Evolutionary conservation across 2,113 vertebrate species (phyloP).

Genomic region (Baryphthengus martii): DNA sequence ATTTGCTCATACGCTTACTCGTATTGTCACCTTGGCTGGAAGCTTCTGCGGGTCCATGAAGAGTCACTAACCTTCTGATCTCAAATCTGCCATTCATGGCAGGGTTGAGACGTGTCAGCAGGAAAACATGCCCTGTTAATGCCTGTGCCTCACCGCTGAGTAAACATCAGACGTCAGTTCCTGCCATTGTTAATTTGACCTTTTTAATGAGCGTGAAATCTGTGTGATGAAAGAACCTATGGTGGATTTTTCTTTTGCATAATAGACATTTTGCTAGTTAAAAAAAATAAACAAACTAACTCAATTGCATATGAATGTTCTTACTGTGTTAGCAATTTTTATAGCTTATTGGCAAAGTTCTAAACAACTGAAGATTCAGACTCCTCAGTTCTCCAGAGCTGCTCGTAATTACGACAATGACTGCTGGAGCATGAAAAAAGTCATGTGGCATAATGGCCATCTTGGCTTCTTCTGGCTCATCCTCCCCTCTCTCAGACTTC

Average conservation of each 20-base stretch:
- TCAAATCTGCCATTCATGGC: neutral
- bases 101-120: neutral
- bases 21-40: neutral
- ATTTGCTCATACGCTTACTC: neutral
- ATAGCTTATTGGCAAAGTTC: neutral
- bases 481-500: constrained; percentile 24
- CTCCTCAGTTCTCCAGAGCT: constrained; percentile 25
- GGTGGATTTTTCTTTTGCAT: neutral
- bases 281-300: neutral
- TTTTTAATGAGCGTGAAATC: neutral
- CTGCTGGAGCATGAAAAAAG: constrained; percentile 39
- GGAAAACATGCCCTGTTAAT: neutral
- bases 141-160: neutral
- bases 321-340: constrained; percentile 25
- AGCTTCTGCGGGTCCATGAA: neutral
- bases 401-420: constrained; percentile 28
- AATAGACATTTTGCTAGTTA: neutral
- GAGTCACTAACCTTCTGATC: neutral
- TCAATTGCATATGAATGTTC: neutral
- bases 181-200: neutral
- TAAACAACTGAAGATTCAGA: constrained; percentile 20
- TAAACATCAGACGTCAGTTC: neutral
- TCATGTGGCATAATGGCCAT: constrained; percentile 48
- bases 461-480: constrained; percentile 36
- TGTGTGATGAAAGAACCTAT: neutral